These are phyloP conservation scores for Porites rus DNA, from an alignment of 92 coral and sea anemone genomes.

Conservation along the genomic window DNA sequence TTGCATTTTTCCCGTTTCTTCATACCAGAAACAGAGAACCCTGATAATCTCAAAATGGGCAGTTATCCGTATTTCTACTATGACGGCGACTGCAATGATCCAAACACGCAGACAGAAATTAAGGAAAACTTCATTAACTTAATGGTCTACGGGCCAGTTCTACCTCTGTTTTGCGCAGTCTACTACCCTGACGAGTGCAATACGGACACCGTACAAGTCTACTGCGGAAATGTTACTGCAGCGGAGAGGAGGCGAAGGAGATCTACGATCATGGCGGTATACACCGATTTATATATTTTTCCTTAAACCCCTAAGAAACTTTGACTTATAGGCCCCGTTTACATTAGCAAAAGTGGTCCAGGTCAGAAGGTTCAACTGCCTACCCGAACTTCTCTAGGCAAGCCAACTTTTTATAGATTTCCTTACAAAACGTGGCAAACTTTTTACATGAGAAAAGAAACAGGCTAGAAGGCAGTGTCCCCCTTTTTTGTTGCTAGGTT, in stretches of 20 bases:
- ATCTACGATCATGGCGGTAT: slow-evolving; percentile 50
- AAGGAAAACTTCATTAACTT: slow-evolving; percentile 41
- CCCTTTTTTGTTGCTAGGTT: too few relatives aligned
- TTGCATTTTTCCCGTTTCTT: background rate
- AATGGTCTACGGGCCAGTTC: slow-evolving; percentile 32
- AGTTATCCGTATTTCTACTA: slow-evolving; percentile 53
- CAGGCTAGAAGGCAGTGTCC: too few relatives aligned
- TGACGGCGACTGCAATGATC: slow-evolving; percentile 83
- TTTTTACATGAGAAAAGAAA: too few relatives aligned
- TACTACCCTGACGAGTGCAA: slow-evolving; percentile 45
- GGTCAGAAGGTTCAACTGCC: too few relatives aligned
- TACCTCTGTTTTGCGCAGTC: slow-evolving; percentile 17
- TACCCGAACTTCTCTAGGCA: too few relatives aligned
- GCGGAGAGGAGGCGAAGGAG: slow-evolving; percentile 63
- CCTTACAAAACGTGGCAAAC: too few relatives aligned
- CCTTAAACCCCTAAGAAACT: too few relatives aligned
- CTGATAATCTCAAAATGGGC: slow-evolving; percentile 18
- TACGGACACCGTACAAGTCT: slow-evolving; percentile 36
- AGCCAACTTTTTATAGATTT: too few relatives aligned
- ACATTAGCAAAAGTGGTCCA: too few relatives aligned
- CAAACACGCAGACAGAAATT: slow-evolving; percentile 58
- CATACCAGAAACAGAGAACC: slow-evolving; percentile 66
- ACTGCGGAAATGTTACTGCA: slow-evolving; percentile 68
- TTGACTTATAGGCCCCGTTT: too few relatives aligned
- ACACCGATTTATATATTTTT: too few relatives aligned